A percentile compares a stretch with the other conserved stretches of the same genome.
Conservation (phyloP, 1,140 invertebrate species). For the Pogonognathellus flavescens region DNA sequence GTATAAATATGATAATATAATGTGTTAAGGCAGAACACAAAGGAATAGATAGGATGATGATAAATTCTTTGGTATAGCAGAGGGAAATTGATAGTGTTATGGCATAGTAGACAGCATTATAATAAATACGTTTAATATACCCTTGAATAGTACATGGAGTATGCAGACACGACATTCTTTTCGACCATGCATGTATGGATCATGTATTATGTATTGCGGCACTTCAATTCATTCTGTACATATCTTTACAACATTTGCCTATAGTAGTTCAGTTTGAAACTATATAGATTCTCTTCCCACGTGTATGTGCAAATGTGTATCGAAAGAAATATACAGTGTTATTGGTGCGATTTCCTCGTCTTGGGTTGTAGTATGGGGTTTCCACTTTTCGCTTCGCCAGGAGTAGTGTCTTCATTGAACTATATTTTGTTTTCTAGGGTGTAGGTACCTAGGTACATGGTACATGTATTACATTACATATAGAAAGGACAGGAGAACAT, state of each 20-base stretch:
- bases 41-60: slow-evolving; percentile 9
- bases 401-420: not conserved
- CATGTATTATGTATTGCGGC: slow-evolving; percentile 48
- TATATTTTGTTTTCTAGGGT: not conserved
- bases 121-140: not conserved
- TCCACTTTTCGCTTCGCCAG: not conserved
- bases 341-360: not conserved
- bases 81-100: slow-evolving; percentile 20
- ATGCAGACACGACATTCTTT: not conserved
- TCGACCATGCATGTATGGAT: slow-evolving; percentile 10
- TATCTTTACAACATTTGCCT: not conserved
- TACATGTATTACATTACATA: too few species aligned
- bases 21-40: not conserved
- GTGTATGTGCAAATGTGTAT: not conserved
- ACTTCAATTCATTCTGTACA: slow-evolving; percentile 27
- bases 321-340: not conserved
- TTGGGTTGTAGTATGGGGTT: not conserved
- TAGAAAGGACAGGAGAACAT: too few species aligned
- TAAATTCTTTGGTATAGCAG: slow-evolving; percentile 21
- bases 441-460: too few species aligned
- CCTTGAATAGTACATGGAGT: too few species aligned
- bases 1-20: not conserved
- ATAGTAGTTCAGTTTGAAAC: not conserved
- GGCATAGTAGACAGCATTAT: not conserved
- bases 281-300: too few species aligned